phyloP scores from a whole-genome alignment of 2,888 invertebrate species.

The Nycteola revayana region DNA sequence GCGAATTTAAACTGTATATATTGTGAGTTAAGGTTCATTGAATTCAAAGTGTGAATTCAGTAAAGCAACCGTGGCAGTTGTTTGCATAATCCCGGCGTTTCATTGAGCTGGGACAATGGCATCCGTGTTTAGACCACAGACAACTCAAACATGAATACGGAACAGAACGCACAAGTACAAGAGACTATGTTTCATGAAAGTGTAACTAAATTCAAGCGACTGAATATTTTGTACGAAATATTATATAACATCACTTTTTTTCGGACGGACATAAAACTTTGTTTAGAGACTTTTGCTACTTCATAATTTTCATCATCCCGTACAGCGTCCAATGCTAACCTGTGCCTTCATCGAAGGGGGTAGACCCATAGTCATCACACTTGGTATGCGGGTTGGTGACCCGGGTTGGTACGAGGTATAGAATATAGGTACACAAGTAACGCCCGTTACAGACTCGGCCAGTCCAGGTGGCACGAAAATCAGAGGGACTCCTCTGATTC shows the following conservation, averaged over 20 bases:
- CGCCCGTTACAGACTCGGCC: too few relatives aligned
- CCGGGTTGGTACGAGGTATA: too few relatives aligned
- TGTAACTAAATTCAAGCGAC: constrained; percentile 3
- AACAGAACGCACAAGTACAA: constrained; percentile 12
- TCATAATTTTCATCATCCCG: too few relatives aligned
- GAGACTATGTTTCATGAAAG: constrained; percentile 10
- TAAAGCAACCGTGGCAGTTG: constrained; percentile 17
- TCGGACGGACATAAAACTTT: too few relatives aligned
- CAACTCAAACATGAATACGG: constrained; percentile 27
- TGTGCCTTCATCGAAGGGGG: too few relatives aligned
- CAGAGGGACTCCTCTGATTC: too few relatives aligned
- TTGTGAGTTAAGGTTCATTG: constrained; percentile 9
- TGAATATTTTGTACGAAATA: constrained; percentile 6
- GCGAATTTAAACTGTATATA: constrained; percentile 10
- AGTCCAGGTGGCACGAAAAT: too few relatives aligned
- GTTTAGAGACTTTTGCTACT: too few relatives aligned
- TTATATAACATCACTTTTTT: constrained; percentile 6
- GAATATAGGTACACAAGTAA: too few relatives aligned
- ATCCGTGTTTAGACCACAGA: constrained; percentile 20
- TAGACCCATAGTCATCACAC: too few relatives aligned
- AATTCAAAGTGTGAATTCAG: constrained; percentile 3
- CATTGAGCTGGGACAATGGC: constrained; percentile 26
- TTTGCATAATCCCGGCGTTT: constrained; percentile 29
- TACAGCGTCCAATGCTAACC: too few relatives aligned
- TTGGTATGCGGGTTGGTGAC: too few relatives aligned